A percentile compares a stretch with the other conserved stretches of the same genome.
Conservation (phyloP, 1,140 invertebrate species). For the Cydia splendana region DNA sequence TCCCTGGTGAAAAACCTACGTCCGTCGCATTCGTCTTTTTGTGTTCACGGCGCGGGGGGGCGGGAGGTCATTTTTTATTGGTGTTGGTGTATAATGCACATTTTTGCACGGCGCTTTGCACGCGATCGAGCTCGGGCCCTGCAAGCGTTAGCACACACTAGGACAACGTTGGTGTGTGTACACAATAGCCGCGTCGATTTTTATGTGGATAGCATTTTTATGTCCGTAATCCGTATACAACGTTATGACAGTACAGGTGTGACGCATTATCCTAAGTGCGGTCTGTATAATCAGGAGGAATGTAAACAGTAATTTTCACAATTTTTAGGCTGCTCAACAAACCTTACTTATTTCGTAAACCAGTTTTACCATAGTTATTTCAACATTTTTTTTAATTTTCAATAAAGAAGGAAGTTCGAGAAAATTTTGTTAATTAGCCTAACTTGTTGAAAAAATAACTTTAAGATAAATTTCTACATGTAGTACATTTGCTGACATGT, state of each 20-base stretch:
- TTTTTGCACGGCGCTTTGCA: constrained; percentile 74
- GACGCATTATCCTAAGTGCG: constrained; percentile 15
- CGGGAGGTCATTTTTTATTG: constrained; percentile 57
- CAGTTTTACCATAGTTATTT: too few relatives aligned
- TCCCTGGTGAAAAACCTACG: constrained; percentile 51
- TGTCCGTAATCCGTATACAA: constrained; percentile 5
- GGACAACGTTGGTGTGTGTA: constrained; percentile 33
- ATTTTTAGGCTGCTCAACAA: not conserved
- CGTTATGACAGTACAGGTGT: constrained; percentile 25
- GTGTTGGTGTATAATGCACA: constrained; percentile 71
- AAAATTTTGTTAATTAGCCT: too few relatives aligned
- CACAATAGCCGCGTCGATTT: constrained; percentile 35
- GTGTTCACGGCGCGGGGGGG: constrained; percentile 45
- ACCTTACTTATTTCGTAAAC: too few relatives aligned
- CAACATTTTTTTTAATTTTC: too few relatives aligned
- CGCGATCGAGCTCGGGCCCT: constrained; percentile 62
- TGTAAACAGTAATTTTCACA: not conserved
- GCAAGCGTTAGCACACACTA: constrained; percentile 59
- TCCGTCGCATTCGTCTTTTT: constrained; percentile 53
- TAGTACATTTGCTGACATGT: too few relatives aligned
- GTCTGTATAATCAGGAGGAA: not conserved
- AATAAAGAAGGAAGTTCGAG: too few relatives aligned
- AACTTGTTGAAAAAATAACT: too few relatives aligned
- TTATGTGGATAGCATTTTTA: constrained; percentile 29
- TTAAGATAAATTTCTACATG: too few relatives aligned